Conservation (phyloP, 2,888 invertebrate species). For the Empis stercorea region DNA sequence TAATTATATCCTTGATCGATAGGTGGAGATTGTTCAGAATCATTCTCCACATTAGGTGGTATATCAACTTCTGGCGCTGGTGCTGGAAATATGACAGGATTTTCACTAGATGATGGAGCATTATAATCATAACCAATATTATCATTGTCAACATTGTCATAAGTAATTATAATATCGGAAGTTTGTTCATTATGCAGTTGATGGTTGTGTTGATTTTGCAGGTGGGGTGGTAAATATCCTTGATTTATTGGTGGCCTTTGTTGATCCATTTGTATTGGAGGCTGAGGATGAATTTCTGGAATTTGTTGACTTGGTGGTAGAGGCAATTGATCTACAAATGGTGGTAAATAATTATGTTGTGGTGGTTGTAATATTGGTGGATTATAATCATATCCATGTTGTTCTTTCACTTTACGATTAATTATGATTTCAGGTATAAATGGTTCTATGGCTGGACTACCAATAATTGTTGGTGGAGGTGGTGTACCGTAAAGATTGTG, state of each 20-base stretch:
- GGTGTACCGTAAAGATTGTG: constrained; percentile 19
- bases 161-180: not conserved
- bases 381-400: constrained; percentile 14
- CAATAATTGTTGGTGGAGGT: constrained; percentile 6
- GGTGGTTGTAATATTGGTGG: constrained; percentile 24
- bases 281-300: not conserved
- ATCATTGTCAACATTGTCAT: not conserved
- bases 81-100: constrained; percentile 1
- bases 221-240: constrained; percentile 6
- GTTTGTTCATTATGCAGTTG: not conserved
- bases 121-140: constrained; percentile 24
- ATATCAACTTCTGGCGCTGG: constrained; percentile 3
- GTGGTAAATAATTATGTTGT: constrained; percentile 23
- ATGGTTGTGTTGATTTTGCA: not conserved
- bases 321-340: constrained; percentile 21
- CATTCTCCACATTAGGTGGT: not conserved
- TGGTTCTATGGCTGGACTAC: constrained; percentile 19
- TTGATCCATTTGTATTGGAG: constrained; percentile 1
- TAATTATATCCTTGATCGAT: constrained; percentile 10
- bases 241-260: constrained; percentile 1
- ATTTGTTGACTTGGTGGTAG: constrained; percentile 8
- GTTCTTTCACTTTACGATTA: constrained; percentile 22
- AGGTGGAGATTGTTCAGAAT: not conserved
- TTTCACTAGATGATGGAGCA: constrained; percentile 13
- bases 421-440: constrained; percentile 29